Percentiles rank a stretch among this genome's conserved stretches.
phyloP scores from a whole-genome alignment of 2,113 vertebrate genomes.

The Lepidothrix coronata region DNA sequence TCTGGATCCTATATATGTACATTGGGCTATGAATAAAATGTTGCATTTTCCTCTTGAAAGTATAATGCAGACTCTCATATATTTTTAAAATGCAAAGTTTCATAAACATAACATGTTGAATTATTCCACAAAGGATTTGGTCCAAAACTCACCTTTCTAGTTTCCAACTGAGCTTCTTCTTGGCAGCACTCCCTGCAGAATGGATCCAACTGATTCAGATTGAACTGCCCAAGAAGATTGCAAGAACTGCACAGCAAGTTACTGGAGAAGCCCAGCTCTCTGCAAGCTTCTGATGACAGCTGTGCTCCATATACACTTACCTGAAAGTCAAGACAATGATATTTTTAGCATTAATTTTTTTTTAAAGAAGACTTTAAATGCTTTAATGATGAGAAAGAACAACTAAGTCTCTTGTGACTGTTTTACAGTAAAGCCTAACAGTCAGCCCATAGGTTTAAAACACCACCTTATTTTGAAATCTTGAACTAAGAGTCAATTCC shows the following conservation, averaged over 20 bases:
- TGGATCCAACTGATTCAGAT: slow-evolving; percentile 82
- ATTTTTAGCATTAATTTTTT: neutral
- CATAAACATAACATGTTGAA: neutral
- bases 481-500: neutral
- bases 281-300: slow-evolving; percentile 91
- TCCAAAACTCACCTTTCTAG: slow-evolving; percentile 84
- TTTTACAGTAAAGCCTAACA: neutral
- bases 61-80: neutral
- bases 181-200: slow-evolving; percentile 93
- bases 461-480: neutral
- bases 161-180: slow-evolving; percentile 91
- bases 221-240: slow-evolving; percentile 92
- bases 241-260: slow-evolving; percentile 97
- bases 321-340: slow-evolving; percentile 68
- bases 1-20: neutral
- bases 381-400: neutral
- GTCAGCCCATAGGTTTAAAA: neutral
- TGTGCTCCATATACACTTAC: slow-evolving; percentile 81
- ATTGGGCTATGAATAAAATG: neutral
- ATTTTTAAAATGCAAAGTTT: neutral
- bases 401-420: neutral
- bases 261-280: slow-evolving; percentile 96
- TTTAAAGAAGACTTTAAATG: neutral
- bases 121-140: neutral
- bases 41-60: neutral